Conservation (phyloP, 2,888 invertebrate genomes). For the Diloba caeruleocephala region DNA sequence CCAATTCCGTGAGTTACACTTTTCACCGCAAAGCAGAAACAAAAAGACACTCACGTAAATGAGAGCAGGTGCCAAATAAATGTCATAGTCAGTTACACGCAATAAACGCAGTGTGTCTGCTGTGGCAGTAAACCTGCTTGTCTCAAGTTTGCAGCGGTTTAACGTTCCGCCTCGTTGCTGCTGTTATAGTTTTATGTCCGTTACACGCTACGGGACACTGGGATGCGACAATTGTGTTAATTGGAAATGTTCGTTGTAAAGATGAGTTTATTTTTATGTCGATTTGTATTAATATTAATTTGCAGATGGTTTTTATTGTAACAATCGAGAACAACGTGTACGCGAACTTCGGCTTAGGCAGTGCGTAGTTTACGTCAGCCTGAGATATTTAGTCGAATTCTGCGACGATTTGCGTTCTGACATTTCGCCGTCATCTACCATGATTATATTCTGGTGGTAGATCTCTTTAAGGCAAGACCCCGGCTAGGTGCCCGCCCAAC, state of each 20-base stretch:
- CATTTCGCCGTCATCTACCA: too few relatives aligned
- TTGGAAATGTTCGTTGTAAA: slow-evolving; percentile 37
- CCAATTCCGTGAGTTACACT: too few relatives aligned
- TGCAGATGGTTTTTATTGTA: too few relatives aligned
- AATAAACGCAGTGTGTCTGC: slow-evolving; percentile 64
- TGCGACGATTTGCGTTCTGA: too few relatives aligned
- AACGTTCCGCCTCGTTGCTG: slow-evolving; percentile 53
- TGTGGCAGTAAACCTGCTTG: slow-evolving; percentile 60
- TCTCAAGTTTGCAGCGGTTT: slow-evolving; percentile 61
- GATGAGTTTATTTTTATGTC: slow-evolving; percentile 23
- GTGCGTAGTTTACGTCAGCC: too few relatives aligned
- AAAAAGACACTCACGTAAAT: slow-evolving; percentile 7
- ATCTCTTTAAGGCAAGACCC: too few relatives aligned
- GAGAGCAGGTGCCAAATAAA: slow-evolving; percentile 55
- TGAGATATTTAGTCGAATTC: too few relatives aligned
- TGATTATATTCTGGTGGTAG: too few relatives aligned
- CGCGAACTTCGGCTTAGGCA: too few relatives aligned
- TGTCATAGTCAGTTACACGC: slow-evolving; percentile 50
- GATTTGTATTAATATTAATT: slow-evolving; percentile 14
- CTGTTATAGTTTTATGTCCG: slow-evolving; percentile 61
- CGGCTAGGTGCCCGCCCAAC: too few relatives aligned
- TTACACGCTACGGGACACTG: slow-evolving; percentile 43
- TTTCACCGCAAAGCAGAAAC: too few relatives aligned
- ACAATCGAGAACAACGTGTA: too few relatives aligned
- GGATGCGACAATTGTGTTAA: slow-evolving; percentile 50